Percentiles rank a stretch among this genome's conserved stretches.
Conservation (phyloP, 2,888 invertebrate species). For the Sacculina carcini region DNA sequence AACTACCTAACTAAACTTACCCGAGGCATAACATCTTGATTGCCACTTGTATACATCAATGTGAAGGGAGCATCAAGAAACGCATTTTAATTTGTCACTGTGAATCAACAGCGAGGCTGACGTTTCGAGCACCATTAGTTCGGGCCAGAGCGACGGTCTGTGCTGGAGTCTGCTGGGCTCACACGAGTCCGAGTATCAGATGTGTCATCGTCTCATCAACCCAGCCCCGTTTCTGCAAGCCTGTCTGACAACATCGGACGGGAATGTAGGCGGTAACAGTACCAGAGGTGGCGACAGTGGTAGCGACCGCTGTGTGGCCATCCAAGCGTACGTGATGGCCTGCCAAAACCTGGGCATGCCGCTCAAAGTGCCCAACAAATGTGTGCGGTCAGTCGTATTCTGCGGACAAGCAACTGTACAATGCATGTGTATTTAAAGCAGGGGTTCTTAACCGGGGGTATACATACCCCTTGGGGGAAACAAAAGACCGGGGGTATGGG, state of each 20-base stretch:
- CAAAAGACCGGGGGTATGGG: not conserved
- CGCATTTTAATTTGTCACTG: no score
- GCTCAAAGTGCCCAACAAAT: slow-evolving; percentile 48
- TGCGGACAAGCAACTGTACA: no score
- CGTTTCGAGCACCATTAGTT: not conserved
- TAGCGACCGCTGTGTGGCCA: slow-evolving; percentile 36
- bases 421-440: no score
- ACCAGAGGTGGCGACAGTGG: slow-evolving; percentile 15
- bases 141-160: not conserved
- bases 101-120: not conserved
- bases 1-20: no score
- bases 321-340: slow-evolving; percentile 49
- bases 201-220: slow-evolving; percentile 16
- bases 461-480: no score
- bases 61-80: no score
- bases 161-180: not conserved
- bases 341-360: slow-evolving; percentile 46
- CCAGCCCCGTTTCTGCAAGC: slow-evolving; percentile 20
- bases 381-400: slow-evolving; percentile 41
- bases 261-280: slow-evolving; percentile 20
- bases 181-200: not conserved
- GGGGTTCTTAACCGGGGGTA: no score
- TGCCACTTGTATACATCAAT: no score
- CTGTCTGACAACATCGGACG: slow-evolving; percentile 18
- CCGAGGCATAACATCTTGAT: no score